Percentiles rank a stretch among this genome's conserved stretches.
Conservation (phyloP, 2,797 vertebrate species). For the Schizopygopsis malacanthus region DNA sequence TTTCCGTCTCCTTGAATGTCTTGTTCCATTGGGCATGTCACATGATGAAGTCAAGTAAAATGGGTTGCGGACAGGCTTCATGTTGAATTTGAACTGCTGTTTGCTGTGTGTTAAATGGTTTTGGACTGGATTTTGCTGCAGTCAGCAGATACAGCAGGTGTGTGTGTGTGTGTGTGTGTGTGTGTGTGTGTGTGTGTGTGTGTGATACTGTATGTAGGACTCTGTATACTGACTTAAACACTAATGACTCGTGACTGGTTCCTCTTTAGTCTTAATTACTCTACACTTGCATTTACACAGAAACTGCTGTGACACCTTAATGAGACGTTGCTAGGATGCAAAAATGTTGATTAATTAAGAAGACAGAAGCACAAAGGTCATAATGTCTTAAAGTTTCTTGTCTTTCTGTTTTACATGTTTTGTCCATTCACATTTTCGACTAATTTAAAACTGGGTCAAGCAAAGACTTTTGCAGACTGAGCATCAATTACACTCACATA, state of each 20-base stretch:
- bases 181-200: constrained; percentile 6
- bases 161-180: constrained; percentile 13
- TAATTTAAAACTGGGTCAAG: constrained; percentile 68
- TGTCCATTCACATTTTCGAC: constrained; percentile 58
- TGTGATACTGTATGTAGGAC: background rate
- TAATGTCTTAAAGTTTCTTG: constrained; percentile 53
- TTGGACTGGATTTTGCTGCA: constrained; percentile 7
- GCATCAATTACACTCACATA: constrained; percentile 30
- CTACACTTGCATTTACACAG: constrained; percentile 15
- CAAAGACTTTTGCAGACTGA: constrained; percentile 47
- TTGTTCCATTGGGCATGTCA: background rate
- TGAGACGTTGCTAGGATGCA: constrained; percentile 69
- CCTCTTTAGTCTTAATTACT: constrained; percentile 27
- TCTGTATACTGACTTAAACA: constrained; percentile 16
- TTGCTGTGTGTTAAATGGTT: constrained; percentile 21
- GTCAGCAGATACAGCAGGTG: constrained; percentile 51
- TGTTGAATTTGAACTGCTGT: background rate
- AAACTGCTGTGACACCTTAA: constrained; percentile 62
- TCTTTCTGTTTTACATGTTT: constrained; percentile 39
- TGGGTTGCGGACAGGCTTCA: background rate
- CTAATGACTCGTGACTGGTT: constrained; percentile 28
- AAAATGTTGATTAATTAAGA: constrained; percentile 51
- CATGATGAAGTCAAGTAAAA: background rate
- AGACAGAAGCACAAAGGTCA: constrained; percentile 57
- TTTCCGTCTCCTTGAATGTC: background rate